These are phyloP conservation scores for Phrynocephalus vlangalii DNA, from an alignment of 2,797 vertebrate species.

Conservation along the genomic window DNA sequence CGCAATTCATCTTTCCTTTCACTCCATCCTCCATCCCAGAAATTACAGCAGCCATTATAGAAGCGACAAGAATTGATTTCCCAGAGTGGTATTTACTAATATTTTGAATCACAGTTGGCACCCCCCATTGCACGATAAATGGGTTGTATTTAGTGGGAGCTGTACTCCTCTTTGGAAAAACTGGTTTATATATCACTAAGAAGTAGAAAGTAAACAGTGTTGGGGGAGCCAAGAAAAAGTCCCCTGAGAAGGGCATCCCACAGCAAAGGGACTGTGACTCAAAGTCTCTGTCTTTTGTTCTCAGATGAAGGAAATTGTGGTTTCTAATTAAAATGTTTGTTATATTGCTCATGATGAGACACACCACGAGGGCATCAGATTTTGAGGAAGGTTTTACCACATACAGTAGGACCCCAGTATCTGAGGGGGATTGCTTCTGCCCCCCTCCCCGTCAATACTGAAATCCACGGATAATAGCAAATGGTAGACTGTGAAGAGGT, in stretches of 20 bases:
- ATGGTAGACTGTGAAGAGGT: too few species aligned
- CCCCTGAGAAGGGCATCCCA: not conserved
- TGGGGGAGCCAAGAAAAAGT: not conserved
- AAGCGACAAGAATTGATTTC: too few species aligned
- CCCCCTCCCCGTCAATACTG: too few species aligned
- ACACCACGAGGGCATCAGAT: not conserved
- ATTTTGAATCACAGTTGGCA: too few species aligned
- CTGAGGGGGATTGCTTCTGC: too few species aligned
- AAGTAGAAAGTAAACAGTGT: not conserved
- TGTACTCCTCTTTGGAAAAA: not conserved
- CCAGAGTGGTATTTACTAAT: too few species aligned
- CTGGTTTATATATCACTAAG: not conserved
- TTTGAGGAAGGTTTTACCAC: not conserved
- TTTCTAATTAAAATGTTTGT: too few species aligned
- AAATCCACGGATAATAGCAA: too few species aligned
- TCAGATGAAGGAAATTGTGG: too few species aligned
- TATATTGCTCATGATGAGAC: not conserved
- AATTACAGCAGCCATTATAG: too few species aligned
- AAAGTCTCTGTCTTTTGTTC: not conserved
- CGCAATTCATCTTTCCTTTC: too few species aligned
- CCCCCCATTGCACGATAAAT: not conserved
- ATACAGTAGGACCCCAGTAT: not conserved
- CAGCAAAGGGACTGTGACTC: not conserved
- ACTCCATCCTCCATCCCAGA: too few species aligned
- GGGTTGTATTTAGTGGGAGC: not conserved